Evolutionary conservation across 1,140 invertebrate genomes (phyloP), one percentile per base, ranked within the genome.

Genomic region (Euschistus heros): DNA sequence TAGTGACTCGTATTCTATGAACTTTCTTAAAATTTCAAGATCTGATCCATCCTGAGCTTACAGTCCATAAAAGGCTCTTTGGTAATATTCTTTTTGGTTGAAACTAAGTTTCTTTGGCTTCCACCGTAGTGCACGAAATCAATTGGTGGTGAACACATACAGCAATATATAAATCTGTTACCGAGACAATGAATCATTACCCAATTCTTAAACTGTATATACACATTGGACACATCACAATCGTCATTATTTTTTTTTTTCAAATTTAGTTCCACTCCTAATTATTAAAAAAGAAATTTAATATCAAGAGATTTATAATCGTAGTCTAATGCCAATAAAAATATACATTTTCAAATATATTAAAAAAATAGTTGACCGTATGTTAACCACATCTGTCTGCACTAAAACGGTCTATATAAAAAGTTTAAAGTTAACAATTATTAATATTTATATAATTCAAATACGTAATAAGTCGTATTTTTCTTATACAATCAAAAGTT

Each of bases 371-470:
- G 47, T 50, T 18, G 20, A 18, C 47, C n/a, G n/a, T 5, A 22
- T 18, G n/a, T 50, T 50, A 50, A 50, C n/a, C 47, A 50, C 20
- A 50, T 22, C 20, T 50, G n/a, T 50, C 47, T 50, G n/a, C 47
- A 50, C 47, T 50, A 50, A 50, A 37, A 50, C 20, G 47, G 47
- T 50, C 47, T 50, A 50, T 50, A 50, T 50, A 50, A 50, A 37
- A 50, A 50, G 47, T 50, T 50, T 50, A 50, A 50, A 50, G 47
- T 50, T 50, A 50, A 50, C 47, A 50, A 20, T 50, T 50, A 50
- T 50, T 50, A 37, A 50, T 50, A 50, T 50, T 50, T 50, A 22
- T 50, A 50, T 50, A 50, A 18, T 50, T 50, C 47, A 50, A 50
- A 50, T 20, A 20, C 47, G 47, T 22, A 50, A 50, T 50, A 50